Percentiles rank a stretch among this genome's conserved stretches.
These are phyloP conservation scores for Bombylius discolor DNA, from an alignment of 2,888 invertebrate genomes.

Conservation along the genomic window DNA sequence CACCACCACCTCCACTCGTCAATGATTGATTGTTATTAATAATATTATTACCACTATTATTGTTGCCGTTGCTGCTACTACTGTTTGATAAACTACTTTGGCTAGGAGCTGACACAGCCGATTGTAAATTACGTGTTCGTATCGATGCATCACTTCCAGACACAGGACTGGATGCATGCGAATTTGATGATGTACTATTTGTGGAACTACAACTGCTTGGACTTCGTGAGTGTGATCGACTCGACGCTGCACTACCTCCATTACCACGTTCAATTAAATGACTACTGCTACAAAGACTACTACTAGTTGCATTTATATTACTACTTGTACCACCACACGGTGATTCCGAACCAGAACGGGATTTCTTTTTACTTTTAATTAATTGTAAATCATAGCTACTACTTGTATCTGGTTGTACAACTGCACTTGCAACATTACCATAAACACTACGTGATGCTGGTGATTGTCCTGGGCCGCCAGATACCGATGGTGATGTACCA, in stretches of 20 bases:
- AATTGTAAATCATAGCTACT: slow-evolving; percentile 18
- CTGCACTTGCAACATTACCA: slow-evolving; percentile 25
- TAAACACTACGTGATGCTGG: slow-evolving; percentile 27
- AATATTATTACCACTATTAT: neutral
- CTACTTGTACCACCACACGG: slow-evolving; percentile 23
- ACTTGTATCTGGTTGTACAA: slow-evolving; percentile 23
- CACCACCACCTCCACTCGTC: neutral
- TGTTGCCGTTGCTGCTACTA: neutral
- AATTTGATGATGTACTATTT: slow-evolving; percentile 34
- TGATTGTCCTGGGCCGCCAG: slow-evolving; percentile 7
- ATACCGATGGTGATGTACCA: slow-evolving; percentile 27
- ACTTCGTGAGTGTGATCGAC: slow-evolving; percentile 42
- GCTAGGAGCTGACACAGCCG: slow-evolving; percentile 36
- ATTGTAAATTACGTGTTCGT: slow-evolving; percentile 40
- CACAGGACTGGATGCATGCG: slow-evolving; percentile 35
- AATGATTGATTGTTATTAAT: neutral
- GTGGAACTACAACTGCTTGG: slow-evolving; percentile 38
- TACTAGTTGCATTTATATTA: slow-evolving; percentile 32
- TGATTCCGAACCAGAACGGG: slow-evolving; percentile 41
- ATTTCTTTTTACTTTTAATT: slow-evolving; percentile 33
- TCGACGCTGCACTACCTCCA: slow-evolving; percentile 40
- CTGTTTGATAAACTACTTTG: slow-evolving; percentile 9
- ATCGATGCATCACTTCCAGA: slow-evolving; percentile 28
- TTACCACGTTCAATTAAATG: slow-evolving; percentile 19
- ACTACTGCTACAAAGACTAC: slow-evolving; percentile 24